Base-by-base conservation (phyloP, 30 jellyfish, hydroid and myxozoan species). In the Rhopilema esculentum region DNA sequence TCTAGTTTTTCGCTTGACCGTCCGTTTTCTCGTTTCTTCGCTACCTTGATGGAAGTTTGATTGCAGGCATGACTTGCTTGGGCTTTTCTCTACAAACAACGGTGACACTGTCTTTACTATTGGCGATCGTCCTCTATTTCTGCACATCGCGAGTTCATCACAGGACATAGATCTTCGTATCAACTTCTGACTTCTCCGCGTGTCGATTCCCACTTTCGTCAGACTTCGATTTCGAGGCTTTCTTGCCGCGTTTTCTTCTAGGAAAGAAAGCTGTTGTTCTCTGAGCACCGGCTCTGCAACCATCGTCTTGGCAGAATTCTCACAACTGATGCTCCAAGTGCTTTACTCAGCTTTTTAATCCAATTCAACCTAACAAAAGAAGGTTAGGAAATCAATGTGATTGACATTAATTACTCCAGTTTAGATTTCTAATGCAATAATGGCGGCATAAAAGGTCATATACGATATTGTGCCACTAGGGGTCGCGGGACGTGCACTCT, bases 131-230 rank as follows among this genome's bases (percentile, higher is more conserved):
- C 88, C 76, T 32, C 94, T 63, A 84, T 74, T 85, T 16, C 88
- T 64, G 27, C 88, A 87, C 82, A 77, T 65, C 27, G 75, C 87
- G 6, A 87, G 33, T 52, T 87, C 95, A 50, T 87, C 95, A 30
- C 95, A 87, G 19, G 95, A 87, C 76, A 71, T 49, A 6, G 95
- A 87, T 71, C 95, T 51, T 61, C 90, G 88, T 8, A 77, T 19
- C 30, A 48, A 23, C 22, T 62, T 20, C 26, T 68, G 82, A 57
- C 51, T 77, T 26, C 79, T 77, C 29, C 24, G 31, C 22, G n/a
- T 65, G 27, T 19, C 77, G 18, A 27, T 16, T 16, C 88, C 22
- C 51, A 24, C 50, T 28, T 53, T 66, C 49, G 90, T 22, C 22
- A 48, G 73, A 28, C 90, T 80, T 57, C 33, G 80, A 27, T 64